A percentile compares a stretch with the other conserved stretches of the same genome.
Conservation (phyloP, 2,888 invertebrate genomes). For the Pediacus dermestoides region DNA sequence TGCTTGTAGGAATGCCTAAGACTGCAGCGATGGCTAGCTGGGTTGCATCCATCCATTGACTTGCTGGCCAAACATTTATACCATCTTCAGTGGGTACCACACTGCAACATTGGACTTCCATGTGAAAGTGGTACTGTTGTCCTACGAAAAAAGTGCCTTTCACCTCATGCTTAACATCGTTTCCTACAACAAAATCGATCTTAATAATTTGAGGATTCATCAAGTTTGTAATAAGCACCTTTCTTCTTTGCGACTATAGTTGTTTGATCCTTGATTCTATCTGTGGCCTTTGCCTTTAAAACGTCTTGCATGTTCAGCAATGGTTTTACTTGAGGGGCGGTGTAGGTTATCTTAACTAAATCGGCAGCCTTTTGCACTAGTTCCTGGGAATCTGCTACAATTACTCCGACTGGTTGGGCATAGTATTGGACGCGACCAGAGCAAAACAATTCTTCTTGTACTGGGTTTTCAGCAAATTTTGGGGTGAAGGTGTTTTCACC, state of each 20-base stretch:
- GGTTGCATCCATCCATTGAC: constrained; percentile 62
- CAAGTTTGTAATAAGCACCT: constrained; percentile 25
- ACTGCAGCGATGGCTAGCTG: constrained; percentile 56
- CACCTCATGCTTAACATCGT: constrained; percentile 50
- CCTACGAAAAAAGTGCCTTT: constrained; percentile 58
- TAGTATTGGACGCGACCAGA: constrained; percentile 58
- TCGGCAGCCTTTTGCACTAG: constrained; percentile 59
- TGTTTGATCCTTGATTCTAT: constrained; percentile 47
- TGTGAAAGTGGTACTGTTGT: constrained; percentile 71
- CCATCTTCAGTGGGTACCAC: constrained; percentile 65
- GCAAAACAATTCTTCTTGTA: constrained; percentile 53
- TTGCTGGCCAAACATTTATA: constrained; percentile 59
- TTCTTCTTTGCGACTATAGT: constrained; percentile 43
- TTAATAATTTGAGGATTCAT: constrained; percentile 1
- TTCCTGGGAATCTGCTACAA: constrained; percentile 62
- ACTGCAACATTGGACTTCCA: constrained; percentile 69
- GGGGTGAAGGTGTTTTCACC: constrained; percentile 62
- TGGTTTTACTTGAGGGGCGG: constrained; percentile 47
- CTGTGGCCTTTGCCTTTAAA: constrained; percentile 49
- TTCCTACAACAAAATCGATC: constrained; percentile 26
- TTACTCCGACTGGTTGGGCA: constrained; percentile 71
- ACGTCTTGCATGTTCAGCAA: constrained; percentile 54
- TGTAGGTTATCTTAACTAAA: constrained; percentile 58
- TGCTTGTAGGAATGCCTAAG: constrained; percentile 55
- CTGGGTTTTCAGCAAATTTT: constrained; percentile 11